Evolutionary conservation across 1,140 invertebrate genomes (phyloP).

Genomic region (Latrodectus geometricus): DNA sequence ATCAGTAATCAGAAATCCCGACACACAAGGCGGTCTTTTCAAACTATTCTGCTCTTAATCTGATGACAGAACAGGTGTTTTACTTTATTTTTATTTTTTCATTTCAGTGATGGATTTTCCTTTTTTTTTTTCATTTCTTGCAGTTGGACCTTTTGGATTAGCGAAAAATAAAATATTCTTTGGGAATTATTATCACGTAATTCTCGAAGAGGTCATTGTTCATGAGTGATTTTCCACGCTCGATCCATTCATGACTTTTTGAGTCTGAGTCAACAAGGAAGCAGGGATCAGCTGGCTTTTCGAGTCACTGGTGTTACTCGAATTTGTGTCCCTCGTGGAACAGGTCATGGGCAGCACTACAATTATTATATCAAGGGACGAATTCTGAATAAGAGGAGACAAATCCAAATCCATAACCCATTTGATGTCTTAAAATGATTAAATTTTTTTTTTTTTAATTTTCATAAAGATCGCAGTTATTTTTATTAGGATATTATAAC

Average conservation of each 20-base stretch:
- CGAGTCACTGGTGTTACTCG: background rate
- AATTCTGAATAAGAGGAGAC: background rate
- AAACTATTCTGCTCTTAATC: conserved; percentile 7
- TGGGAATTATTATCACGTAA: background rate
- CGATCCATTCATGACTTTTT: background rate
- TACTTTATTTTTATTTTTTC: background rate
- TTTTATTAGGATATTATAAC: background rate
- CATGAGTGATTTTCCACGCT: background rate
- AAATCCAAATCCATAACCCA: background rate
- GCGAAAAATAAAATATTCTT: background rate
- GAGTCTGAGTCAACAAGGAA: background rate
- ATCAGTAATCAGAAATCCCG: conserved; percentile 23
- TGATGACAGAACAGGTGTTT: conserved; percentile 9
- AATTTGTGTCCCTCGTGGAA: background rate
- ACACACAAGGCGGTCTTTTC: background rate
- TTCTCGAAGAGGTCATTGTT: background rate
- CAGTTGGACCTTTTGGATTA: background rate
- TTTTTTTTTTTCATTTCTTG: background rate
- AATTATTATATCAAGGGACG: background rate
- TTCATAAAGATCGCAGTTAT: background rate
- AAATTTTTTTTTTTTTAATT: background rate
- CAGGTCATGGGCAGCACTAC: background rate
- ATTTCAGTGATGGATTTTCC: background rate
- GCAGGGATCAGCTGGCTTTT: background rate
- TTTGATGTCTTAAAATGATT: background rate